A percentile compares a stretch with the other conserved stretches of the same genome.
phyloP scores from a whole-genome alignment of 1,140 invertebrate species.

The Mamestra configurata region DNA sequence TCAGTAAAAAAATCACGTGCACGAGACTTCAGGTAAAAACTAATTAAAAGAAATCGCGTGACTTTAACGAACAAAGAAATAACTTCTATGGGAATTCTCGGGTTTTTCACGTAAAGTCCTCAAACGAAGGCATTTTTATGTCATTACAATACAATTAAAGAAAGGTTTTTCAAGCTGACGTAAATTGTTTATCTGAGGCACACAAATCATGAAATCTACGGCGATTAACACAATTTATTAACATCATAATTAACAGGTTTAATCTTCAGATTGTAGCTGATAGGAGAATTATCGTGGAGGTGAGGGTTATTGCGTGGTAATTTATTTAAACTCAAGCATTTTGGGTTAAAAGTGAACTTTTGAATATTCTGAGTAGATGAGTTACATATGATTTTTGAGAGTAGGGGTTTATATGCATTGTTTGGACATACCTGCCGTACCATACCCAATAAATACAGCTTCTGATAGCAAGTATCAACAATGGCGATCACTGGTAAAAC shows the following conservation, averaged over 20 bases:
- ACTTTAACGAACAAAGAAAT: neutral
- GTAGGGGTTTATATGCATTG: no score
- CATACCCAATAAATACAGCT: no score
- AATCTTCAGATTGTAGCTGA: neutral
- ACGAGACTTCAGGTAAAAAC: neutral
- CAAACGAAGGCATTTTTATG: neutral
- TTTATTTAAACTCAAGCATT: neutral
- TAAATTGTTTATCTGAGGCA: neutral
- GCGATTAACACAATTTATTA: neutral
- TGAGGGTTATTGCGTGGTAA: neutral
- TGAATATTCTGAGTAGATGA: no score
- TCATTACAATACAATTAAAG: neutral
- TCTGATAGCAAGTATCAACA: no score
- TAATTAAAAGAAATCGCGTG: neutral
- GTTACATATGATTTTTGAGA: no score
- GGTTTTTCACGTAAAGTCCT: neutral
- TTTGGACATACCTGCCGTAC: no score
- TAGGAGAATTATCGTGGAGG: neutral
- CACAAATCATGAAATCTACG: neutral
- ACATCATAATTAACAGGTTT: neutral
- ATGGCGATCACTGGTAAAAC: no score
- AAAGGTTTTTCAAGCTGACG: slow-evolving; percentile 1
- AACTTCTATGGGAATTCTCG: neutral
- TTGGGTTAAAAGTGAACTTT: no score
- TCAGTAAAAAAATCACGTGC: neutral